These are phyloP conservation scores for Coryphaenoides rupestris DNA, from an alignment of 2,113 vertebrate species.

Conservation along the genomic window DNA sequence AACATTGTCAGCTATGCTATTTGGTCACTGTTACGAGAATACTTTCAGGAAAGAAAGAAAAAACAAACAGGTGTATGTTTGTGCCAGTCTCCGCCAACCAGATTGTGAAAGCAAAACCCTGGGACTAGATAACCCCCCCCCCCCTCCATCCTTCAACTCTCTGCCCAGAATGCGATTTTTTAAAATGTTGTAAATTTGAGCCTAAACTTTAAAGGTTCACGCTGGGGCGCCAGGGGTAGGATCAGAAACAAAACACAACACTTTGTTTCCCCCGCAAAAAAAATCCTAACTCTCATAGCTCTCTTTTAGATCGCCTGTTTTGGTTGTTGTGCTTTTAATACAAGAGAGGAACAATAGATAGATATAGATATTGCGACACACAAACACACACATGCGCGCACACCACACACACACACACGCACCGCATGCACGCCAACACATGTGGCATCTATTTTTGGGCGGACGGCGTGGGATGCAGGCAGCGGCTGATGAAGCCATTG, in stretches of 20 bases:
- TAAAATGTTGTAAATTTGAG: too few relatives aligned
- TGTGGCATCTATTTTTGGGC: slow-evolving; percentile 23
- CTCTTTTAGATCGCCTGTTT: slow-evolving; percentile 17
- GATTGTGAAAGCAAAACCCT: too few relatives aligned
- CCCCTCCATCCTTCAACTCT: too few relatives aligned
- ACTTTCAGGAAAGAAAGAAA: too few relatives aligned
- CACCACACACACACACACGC: slow-evolving; percentile 18
- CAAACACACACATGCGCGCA: slow-evolving; percentile 16
- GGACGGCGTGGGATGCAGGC: slow-evolving; percentile 32
- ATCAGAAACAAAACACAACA: not conserved
- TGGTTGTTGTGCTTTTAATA: slow-evolving; percentile 3
- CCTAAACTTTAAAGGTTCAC: too few relatives aligned
- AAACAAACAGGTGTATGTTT: too few relatives aligned
- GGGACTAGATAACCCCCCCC: too few relatives aligned
- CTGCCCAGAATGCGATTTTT: too few relatives aligned
- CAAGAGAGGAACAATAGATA: not conserved
- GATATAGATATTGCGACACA: not conserved
- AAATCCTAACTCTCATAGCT: slow-evolving; percentile 27
- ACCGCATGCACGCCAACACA: slow-evolving; percentile 26
- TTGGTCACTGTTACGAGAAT: too few relatives aligned
- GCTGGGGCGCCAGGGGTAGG: not conserved
- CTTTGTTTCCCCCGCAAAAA: not conserved
- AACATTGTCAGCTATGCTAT: too few relatives aligned
- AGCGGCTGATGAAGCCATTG: slow-evolving; percentile 55
- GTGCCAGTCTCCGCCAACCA: too few relatives aligned